Percentiles rank a stretch among this genome's conserved stretches.
Conservation (phyloP, 2,113 vertebrate genomes). For the Cavia aperea region DNA sequence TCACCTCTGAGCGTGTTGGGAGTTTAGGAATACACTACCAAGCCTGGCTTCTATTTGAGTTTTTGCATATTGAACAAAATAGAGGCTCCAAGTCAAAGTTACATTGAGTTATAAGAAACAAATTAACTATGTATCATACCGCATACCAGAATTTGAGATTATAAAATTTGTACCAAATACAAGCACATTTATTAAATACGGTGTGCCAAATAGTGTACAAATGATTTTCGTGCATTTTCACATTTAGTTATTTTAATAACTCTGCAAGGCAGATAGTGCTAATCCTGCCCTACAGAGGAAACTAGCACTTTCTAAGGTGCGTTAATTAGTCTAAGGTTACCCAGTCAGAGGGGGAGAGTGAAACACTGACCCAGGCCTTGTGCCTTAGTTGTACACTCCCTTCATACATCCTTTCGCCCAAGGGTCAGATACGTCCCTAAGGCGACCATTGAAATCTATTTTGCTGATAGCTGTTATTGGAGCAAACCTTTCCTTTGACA, state of each 20-base stretch:
- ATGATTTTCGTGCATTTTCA: constrained; percentile 33
- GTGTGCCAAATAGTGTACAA: background rate
- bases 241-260: constrained; percentile 37
- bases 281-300: constrained; percentile 24
- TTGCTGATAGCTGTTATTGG: background rate
- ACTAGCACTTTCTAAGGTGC: background rate
- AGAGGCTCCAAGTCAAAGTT: background rate
- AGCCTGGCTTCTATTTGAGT: background rate
- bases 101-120: constrained; percentile 8
- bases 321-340: background rate
- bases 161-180: constrained; percentile 9
- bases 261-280: background rate
- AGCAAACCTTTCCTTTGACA: constrained; percentile 22
- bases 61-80: constrained; percentile 18
- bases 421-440: background rate
- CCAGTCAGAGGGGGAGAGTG: background rate
- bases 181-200: background rate
- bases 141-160: background rate
- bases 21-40: too few species aligned
- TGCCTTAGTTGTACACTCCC: background rate
- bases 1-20: background rate
- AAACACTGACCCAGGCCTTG: background rate
- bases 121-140: constrained; percentile 23
- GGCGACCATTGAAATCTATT: background rate
- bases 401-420: background rate